Base-by-base conservation (phyloP, 2,113 vertebrate species). In the Mola mola region DNA sequence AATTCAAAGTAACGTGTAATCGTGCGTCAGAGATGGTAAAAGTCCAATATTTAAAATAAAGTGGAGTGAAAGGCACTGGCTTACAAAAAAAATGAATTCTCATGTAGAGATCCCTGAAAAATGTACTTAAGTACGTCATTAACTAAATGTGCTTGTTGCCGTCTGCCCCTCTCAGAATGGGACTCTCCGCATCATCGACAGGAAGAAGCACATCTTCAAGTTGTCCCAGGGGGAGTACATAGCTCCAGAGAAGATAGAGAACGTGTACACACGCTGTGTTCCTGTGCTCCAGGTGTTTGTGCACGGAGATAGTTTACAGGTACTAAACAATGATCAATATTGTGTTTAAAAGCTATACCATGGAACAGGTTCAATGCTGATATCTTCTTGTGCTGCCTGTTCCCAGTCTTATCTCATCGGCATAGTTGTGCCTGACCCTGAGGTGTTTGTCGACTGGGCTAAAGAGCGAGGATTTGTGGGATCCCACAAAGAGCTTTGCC, bases 131-230 rank as follows among this genome's bases (percentile, higher is more conserved):
- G n/a, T n/a, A n/a, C n/a, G n/a, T n/a, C n/a, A n/a, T n/a, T n/a
- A n/a, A n/a, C n/a, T n/a, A n/a, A 29, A 29, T 29, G 28, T 29
- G 6, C 28, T 29, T 29, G 28, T 4, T 13, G 2, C 20, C n/a
- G 15, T 44, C 5, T 8, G 37, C 1, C 66, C 22, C 26, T 9
- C 21, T 19, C 68, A 93, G 92, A 93, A 93, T 2, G 92, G 92
- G 51, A 91, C 90, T 0, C 75, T 93, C 13, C 83, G 87, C 58
- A 93, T 93, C 79, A 78, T 93, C 1, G 92, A 93, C 86, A 67
- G 92, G 66, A 92, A 93, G 82, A 93, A 93, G 84, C 87, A 93
- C 80, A 93, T 93, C 71, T 93, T 93, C 69, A 93, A 93, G 72
- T 56, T 93, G 79, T 89, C 90, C 4, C 91, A 93, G 72, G 92